Conservation (phyloP, 2,888 invertebrate species). For the Chironomus riparius region DNA sequence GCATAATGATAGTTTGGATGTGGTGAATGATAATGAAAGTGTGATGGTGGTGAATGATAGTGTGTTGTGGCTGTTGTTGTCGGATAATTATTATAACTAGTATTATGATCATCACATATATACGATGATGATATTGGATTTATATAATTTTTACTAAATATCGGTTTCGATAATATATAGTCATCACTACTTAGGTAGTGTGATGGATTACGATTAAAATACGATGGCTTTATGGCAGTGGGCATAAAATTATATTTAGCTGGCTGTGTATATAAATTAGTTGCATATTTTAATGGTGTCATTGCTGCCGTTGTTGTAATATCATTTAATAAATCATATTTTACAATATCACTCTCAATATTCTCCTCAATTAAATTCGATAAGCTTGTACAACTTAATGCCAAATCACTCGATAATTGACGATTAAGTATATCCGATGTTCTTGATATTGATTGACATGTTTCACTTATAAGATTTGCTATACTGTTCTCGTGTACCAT, state of each 20-base stretch:
- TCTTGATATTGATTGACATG: constrained; percentile 43
- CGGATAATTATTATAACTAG: not conserved
- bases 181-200: constrained; percentile 15
- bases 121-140: not conserved
- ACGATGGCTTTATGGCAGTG: not conserved
- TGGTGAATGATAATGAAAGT: not conserved
- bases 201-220: constrained; percentile 12
- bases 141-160: constrained; percentile 22
- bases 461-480: constrained; percentile 42
- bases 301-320: constrained; percentile 16
- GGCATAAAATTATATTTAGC: not conserved
- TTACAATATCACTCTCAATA: constrained; percentile 25
- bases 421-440: constrained; percentile 42
- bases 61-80: not conserved
- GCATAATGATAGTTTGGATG: not conserved
- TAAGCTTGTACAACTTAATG: constrained; percentile 10
- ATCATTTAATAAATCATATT: constrained; percentile 25
- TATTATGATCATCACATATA: not conserved
- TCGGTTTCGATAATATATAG: constrained; percentile 24
- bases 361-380: constrained; percentile 27
- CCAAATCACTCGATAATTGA: constrained; percentile 29
- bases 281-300: constrained; percentile 11
- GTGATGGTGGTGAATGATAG: not conserved
- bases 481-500: constrained; percentile 37
- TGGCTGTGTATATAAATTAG: constrained; percentile 17